Evolutionary conservation across 23 tunicate genomes (phyloP).

Genomic region (Diplosoma virens): DNA sequence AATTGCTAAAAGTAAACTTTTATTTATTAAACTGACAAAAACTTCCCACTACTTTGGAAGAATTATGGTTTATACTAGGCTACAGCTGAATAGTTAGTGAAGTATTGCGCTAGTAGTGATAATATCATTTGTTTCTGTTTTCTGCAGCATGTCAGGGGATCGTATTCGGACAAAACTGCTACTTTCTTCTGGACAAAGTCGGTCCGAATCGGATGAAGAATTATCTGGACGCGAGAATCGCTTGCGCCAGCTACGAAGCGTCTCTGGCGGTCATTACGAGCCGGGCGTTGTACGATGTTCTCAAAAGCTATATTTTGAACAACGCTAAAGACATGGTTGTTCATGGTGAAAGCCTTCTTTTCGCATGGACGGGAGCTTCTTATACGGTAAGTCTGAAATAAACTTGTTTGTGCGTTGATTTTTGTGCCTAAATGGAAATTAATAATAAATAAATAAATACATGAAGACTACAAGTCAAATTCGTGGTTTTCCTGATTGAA

Average conservation of each 20-base stretch:
- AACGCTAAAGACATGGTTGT: conserved; percentile 7
- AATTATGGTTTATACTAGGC: too few species aligned
- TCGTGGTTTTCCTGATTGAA: too few species aligned
- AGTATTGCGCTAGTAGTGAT: too few species aligned
- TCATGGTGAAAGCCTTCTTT: background rate
- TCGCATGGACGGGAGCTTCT: conserved; percentile 39
- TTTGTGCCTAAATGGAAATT: background rate
- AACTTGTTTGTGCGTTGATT: background rate
- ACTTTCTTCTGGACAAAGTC: conserved; percentile 13
- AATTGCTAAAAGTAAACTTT: too few species aligned
- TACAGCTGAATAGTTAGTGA: too few species aligned
- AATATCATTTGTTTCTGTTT: too few species aligned
- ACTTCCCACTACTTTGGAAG: too few species aligned
- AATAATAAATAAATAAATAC: background rate
- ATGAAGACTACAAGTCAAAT: background rate
- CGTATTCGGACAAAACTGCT: background rate
- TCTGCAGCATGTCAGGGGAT: conserved; percentile 19
- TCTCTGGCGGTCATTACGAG: background rate
- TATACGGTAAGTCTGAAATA: conserved; percentile 11
- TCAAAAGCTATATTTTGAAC: background rate
- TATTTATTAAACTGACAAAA: too few species aligned
- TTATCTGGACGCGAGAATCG: background rate
- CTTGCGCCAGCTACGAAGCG: background rate
- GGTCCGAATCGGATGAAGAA: conserved; percentile 9
- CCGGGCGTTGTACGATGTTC: background rate